Conservation (phyloP, 2,113 vertebrate genomes). For the Amphiprion percula region DNA sequence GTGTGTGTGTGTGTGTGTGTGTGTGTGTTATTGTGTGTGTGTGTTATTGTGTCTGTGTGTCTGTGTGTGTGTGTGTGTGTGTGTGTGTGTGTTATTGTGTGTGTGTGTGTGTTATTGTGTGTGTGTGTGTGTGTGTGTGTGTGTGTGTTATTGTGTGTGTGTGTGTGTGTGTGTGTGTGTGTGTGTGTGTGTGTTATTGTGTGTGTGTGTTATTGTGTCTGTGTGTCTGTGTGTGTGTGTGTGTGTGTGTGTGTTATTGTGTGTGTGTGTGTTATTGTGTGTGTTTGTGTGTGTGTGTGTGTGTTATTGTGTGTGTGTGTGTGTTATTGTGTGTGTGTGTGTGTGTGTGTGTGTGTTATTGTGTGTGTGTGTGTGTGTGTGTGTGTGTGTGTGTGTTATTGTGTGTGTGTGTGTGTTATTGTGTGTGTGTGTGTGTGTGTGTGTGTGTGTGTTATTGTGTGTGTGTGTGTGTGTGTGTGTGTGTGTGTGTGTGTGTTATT, state of each 20-base stretch:
- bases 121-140: background rate
- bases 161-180: background rate
- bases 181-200: background rate
- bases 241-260: conserved; percentile 3
- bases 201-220: no score
- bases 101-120: no score
- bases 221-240: background rate
- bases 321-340: conserved; percentile 8
- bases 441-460: conserved; percentile 11
- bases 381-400: conserved; percentile 8
- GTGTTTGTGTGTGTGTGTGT: conserved; percentile 10
- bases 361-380: conserved; percentile 7
- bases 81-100: background rate
- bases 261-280: conserved; percentile 5
- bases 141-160: no score
- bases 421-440: background rate
- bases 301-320: no score
- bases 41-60: no score
- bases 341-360: background rate
- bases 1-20: background rate
- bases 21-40: no score
- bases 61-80: background rate
- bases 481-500: conserved; percentile 5
- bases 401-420: conserved; percentile 7
- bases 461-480: background rate